phyloP scores from a whole-genome alignment of 2,888 invertebrate genomes.

The Drosophila prostipennis region DNA sequence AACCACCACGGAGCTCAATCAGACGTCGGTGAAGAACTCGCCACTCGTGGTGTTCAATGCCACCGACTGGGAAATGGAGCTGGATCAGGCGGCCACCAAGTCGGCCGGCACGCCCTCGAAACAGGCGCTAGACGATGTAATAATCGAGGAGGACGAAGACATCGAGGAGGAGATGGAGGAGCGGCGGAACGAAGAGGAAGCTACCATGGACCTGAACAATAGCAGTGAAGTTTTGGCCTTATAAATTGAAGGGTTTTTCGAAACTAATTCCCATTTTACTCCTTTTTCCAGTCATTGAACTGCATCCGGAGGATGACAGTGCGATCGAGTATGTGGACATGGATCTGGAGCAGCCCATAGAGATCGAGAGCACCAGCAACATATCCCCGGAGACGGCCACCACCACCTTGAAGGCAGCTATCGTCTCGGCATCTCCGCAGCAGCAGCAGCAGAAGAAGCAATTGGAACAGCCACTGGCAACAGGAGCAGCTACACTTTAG shows the following conservation, averaged over 20 bases:
- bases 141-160: conserved; percentile 57
- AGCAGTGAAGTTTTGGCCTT: conserved; percentile 6
- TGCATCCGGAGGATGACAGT: conserved; percentile 58
- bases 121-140: conserved; percentile 68
- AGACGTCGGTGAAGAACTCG: conserved; percentile 38
- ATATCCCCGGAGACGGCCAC: conserved; percentile 52
- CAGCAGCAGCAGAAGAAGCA: conserved; percentile 27
- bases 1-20: conserved; percentile 39
- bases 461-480: conserved; percentile 16
- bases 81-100: conserved; percentile 85
- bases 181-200: conserved; percentile 17
- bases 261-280: too few relatives aligned
- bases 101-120: conserved; percentile 51
- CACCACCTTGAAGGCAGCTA: conserved; percentile 47
- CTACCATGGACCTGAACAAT: conserved; percentile 52
- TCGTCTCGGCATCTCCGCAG: conserved; percentile 31
- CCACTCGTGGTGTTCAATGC: conserved; percentile 78
- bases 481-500: conserved; percentile 24
- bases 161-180: conserved; percentile 15
- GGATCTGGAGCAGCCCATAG: conserved; percentile 70
- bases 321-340: conserved; percentile 72
- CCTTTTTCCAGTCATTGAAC: conserved; percentile 58
- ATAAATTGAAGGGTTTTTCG: background rate
- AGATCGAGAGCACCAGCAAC: conserved; percentile 63
- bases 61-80: conserved; percentile 87